phyloP scores from a whole-genome alignment of 2,888 invertebrate species.

The Pseudolycoriella hygida region DNA sequence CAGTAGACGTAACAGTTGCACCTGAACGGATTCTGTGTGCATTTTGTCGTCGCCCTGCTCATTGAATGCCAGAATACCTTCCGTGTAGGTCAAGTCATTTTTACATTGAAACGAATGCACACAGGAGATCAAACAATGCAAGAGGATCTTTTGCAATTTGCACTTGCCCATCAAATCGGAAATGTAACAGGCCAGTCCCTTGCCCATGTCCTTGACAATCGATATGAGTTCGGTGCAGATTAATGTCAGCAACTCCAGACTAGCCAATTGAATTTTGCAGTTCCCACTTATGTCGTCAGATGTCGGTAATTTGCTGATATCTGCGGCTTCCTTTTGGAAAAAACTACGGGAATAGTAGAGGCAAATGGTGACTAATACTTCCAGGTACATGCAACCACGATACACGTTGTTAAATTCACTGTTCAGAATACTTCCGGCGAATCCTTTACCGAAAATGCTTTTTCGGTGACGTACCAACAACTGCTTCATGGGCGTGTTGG shows the following conservation, averaged over 20 bases:
- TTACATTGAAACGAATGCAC: slow-evolving; percentile 39
- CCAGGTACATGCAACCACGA: slow-evolving; percentile 63
- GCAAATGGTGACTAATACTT: slow-evolving; percentile 55
- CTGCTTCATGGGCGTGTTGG: slow-evolving; percentile 34
- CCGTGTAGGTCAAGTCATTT: slow-evolving; percentile 44
- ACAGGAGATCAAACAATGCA: slow-evolving; percentile 64
- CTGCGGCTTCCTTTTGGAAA: slow-evolving; percentile 22
- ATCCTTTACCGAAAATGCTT: slow-evolving; percentile 54
- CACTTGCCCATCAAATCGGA: slow-evolving; percentile 55
- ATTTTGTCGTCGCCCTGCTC: slow-evolving; percentile 43
- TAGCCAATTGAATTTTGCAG: slow-evolving; percentile 57
- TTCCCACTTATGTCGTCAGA: slow-evolving; percentile 56
- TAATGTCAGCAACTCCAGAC: slow-evolving; percentile 52
- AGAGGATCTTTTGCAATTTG: slow-evolving; percentile 65
- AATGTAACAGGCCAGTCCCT: slow-evolving; percentile 58
- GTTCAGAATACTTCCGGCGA: slow-evolving; percentile 39
- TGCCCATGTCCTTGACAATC: slow-evolving; percentile 58
- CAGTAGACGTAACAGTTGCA: slow-evolving; percentile 46
- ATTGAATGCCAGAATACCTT: slow-evolving; percentile 56
- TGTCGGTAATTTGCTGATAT: slow-evolving; percentile 34
- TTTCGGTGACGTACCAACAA: slow-evolving; percentile 46
- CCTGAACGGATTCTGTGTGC: slow-evolving; percentile 50
- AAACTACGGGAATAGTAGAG: slow-evolving; percentile 67
- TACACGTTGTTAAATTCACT: slow-evolving; percentile 49
- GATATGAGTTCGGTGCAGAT: slow-evolving; percentile 54